Conservation (phyloP, 2,113 vertebrate species). For the Carettochelys insculpta region DNA sequence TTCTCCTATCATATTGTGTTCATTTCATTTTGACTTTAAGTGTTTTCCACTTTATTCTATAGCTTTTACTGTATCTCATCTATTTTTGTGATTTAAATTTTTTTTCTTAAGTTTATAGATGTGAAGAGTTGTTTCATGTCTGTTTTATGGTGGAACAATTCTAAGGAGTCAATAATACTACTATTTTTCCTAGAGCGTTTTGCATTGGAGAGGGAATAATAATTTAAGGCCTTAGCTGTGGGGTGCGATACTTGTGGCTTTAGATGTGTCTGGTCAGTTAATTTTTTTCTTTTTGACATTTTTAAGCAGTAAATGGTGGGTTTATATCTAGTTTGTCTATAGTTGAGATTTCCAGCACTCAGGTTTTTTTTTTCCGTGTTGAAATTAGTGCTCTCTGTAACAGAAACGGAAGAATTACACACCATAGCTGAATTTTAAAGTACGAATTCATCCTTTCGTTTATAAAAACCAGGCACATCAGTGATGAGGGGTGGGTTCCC, state of each 20-base stretch:
- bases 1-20: neutral
- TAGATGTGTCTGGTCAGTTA: neutral
- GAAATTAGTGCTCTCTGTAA: neutral
- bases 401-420: neutral
- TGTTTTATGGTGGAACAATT: neutral
- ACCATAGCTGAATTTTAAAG: neutral
- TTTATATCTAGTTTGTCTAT: neutral
- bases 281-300: neutral
- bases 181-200: neutral
- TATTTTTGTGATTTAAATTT: neutral
- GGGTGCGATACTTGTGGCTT: neutral
- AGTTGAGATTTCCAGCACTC: neutral
- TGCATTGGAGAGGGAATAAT: neutral
- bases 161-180: neutral
- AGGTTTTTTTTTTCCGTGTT: neutral
- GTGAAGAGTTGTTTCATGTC: neutral
- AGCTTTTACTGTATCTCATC: neutral
- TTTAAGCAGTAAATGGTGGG: neutral
- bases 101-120: neutral
- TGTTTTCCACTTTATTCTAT: neutral
- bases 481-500: neutral
- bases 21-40: accelerated
- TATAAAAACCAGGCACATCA: neutral
- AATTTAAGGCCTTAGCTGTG: neutral
- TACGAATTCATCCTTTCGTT: neutral